These are phyloP conservation scores for Tauraco erythrolophus DNA, from an alignment of 2,113 vertebrate species.

Conservation along the genomic window DNA sequence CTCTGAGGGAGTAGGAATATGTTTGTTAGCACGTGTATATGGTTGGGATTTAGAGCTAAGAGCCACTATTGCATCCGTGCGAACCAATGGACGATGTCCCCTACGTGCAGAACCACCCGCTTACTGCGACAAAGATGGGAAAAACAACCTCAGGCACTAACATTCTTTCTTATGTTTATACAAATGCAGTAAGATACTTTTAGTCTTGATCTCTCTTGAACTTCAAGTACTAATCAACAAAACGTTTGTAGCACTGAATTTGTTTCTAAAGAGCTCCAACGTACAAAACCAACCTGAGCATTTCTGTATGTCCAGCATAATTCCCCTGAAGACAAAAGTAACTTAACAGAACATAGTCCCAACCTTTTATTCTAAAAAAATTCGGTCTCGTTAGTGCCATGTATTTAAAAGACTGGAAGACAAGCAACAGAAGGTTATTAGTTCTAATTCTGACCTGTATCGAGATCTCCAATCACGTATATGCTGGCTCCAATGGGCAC, in stretches of 20 bases:
- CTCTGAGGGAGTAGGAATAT: not conserved
- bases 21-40: not conserved
- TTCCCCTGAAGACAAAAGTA: not conserved
- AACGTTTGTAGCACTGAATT: not conserved
- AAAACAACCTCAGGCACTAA: not conserved
- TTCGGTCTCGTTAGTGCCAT: not conserved
- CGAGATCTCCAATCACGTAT: conserved; percentile 97
- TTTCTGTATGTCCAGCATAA: not conserved
- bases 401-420: not conserved
- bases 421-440: not conserved
- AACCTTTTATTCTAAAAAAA: not conserved
- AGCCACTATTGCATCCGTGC: not conserved
- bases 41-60: not conserved
- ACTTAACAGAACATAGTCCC: not conserved
- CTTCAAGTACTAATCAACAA: not conserved
- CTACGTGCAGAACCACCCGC: not conserved
- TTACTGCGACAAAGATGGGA: not conserved
- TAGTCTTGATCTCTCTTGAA: not conserved
- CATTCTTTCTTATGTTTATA: not conserved
- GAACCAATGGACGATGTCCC: accelerated
- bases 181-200: not conserved
- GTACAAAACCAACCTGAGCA: not conserved
- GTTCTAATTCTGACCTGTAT: conserved; percentile 85
- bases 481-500: conserved; percentile 95
- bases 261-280: not conserved